Conservation (phyloP, 2,797 vertebrate species). For the Rhabdomys pumilio region DNA sequence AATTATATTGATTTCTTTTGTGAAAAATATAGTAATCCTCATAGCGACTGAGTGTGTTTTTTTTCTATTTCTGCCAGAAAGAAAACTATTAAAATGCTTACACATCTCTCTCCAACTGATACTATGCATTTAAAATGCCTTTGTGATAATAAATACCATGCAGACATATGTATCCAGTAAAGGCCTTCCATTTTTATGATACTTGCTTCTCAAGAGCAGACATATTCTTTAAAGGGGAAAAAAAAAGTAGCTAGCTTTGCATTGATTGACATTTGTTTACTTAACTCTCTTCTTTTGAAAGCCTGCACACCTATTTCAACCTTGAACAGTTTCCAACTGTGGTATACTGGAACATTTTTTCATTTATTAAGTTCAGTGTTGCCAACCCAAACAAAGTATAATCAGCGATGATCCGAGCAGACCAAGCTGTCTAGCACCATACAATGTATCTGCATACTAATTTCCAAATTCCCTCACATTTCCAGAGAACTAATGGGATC, state of each 20-base stretch:
- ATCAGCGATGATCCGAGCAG: constrained; percentile 93
- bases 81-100: constrained; percentile 78
- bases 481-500: constrained; percentile 98
- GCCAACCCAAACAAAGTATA: constrained; percentile 94
- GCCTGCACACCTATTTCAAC: constrained; percentile 93
- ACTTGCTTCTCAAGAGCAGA: constrained; percentile 90
- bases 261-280: constrained; percentile 93
- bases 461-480: constrained; percentile 96
- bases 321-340: constrained; percentile 94
- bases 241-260: constrained; percentile 87
- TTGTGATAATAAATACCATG: constrained; percentile 89
- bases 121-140: constrained; percentile 87
- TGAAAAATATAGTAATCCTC: constrained; percentile 65
- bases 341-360: constrained; percentile 93
- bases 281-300: constrained; percentile 92
- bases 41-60: constrained; percentile 75
- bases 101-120: constrained; percentile 82
- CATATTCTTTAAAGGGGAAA: constrained; percentile 86
- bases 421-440: constrained; percentile 92
- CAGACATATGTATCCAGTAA: constrained; percentile 88
- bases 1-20: constrained; percentile 82
- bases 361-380: constrained; percentile 93
- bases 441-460: constrained; percentile 95
- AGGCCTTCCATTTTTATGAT: constrained; percentile 89
- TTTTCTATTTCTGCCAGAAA: constrained; percentile 76